A percentile compares a stretch with the other conserved stretches of the same genome.
Conservation (phyloP, 2,888 invertebrate genomes). For the Protula sp. region DNA sequence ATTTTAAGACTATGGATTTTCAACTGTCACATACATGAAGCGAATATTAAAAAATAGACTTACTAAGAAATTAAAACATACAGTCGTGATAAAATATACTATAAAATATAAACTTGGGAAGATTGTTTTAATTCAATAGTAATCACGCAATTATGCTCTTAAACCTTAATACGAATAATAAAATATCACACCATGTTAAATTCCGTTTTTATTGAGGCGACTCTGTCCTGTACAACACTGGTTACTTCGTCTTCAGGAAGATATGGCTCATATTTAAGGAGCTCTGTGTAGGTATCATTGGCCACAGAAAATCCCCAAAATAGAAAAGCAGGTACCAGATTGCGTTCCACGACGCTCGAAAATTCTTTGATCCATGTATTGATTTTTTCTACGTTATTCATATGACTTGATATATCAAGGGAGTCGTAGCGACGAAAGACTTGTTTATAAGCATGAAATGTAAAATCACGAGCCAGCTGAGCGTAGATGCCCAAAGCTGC, state of each 20-base stretch:
- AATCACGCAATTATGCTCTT: too few species aligned
- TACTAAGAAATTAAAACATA: too few species aligned
- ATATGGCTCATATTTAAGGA: constrained; percentile 12
- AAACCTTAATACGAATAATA: too few species aligned
- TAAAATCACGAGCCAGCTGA: constrained; percentile 25
- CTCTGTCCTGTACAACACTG: constrained; percentile 9
- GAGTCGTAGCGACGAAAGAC: constrained; percentile 25
- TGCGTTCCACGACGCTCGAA: constrained; percentile 16
- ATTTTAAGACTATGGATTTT: too few species aligned
- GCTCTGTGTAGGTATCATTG: not conserved
- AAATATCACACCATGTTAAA: too few species aligned
- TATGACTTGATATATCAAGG: constrained; percentile 4
- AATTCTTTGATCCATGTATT: constrained; percentile 25
- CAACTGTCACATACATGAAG: too few species aligned
- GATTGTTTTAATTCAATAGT: too few species aligned
- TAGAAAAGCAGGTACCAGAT: constrained; percentile 23
- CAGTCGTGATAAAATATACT: too few species aligned
- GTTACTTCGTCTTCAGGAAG: constrained; percentile 23
- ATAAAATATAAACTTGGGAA: too few species aligned
- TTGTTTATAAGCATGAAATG: constrained; percentile 23
- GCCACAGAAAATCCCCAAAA: constrained; percentile 28
- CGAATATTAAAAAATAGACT: too few species aligned
- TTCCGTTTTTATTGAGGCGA: not conserved
- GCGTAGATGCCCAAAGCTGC: constrained; percentile 26
- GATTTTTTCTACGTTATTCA: constrained; percentile 25